Percentiles rank a stretch among this genome's conserved stretches.
Evolutionary conservation across 2,888 invertebrate species (phyloP).

Genomic region (Rotaria macrura): DNA sequence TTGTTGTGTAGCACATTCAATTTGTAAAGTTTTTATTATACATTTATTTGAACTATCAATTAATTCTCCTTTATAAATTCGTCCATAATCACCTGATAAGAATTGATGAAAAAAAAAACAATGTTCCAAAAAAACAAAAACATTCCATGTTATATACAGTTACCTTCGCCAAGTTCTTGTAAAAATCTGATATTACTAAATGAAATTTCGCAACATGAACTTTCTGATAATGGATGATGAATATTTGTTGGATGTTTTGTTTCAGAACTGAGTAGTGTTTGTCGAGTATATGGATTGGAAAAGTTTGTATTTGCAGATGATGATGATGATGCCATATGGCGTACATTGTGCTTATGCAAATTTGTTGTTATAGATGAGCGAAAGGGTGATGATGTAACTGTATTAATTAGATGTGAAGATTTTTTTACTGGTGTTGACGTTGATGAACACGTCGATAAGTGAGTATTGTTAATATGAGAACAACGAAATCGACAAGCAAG

Average conservation of each 20-base stretch:
- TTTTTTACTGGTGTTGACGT: neutral
- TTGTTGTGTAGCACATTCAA: conserved; percentile 78
- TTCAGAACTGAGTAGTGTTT: neutral
- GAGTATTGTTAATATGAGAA: neutral
- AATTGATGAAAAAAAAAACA: neutral
- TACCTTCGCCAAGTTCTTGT: conserved; percentile 76
- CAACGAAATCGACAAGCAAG: neutral
- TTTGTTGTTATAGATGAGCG: neutral
- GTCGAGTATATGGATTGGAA: neutral
- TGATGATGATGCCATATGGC: neutral
- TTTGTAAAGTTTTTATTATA: conserved; percentile 83
- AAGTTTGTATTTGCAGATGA: neutral
- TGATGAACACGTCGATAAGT: neutral
- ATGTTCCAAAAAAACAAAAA: neutral
- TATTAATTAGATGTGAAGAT: neutral
- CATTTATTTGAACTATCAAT: conserved; percentile 60
- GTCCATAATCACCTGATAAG: conserved; percentile 72
- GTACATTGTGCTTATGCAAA: neutral
- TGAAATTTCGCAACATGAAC: neutral
- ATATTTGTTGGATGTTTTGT: neutral
- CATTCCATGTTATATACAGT: too few species aligned
- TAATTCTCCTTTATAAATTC: conserved; percentile 86
- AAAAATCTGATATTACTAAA: conserved; percentile 56
- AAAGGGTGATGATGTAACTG: neutral
- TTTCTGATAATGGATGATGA: neutral